Evolutionary conservation across 2,888 invertebrate genomes (phyloP).

Genomic region (Leptopilina drosophilae): DNA sequence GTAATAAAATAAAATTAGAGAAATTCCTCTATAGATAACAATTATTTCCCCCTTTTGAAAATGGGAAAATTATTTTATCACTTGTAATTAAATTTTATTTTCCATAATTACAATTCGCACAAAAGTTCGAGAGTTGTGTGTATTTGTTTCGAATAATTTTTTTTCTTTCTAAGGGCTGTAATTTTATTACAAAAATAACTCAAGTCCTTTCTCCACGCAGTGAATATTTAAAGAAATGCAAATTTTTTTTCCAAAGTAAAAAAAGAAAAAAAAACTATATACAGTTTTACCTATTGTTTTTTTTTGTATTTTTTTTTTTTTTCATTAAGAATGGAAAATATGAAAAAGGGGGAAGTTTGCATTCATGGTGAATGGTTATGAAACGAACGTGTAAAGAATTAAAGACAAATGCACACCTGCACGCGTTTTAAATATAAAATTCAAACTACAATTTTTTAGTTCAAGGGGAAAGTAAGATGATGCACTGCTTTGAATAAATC

Average conservation of each 20-base stretch:
- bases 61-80: too few species aligned
- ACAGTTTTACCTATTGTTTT: too few species aligned
- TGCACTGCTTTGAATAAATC: not conserved
- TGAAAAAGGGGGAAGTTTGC: conserved; percentile 13
- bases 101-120: too few species aligned
- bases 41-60: too few species aligned
- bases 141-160: too few species aligned
- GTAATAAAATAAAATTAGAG: too few species aligned
- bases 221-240: not conserved
- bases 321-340: not conserved
- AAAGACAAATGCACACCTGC: conserved; percentile 10
- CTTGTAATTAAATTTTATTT: too few species aligned
- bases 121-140: too few species aligned
- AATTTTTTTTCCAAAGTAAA: not conserved
- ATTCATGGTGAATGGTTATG: conserved; percentile 25
- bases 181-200: too few species aligned
- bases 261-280: too few species aligned
- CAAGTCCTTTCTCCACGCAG: not conserved
- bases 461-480: conserved; percentile 6
- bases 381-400: conserved; percentile 36
- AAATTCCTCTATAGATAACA: too few species aligned
- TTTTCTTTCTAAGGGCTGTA: too few species aligned
- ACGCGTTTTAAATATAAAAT: conserved; percentile 32
- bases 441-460: not conserved
- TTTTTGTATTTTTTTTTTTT: not conserved